phyloP scores from a whole-genome alignment of 2,888 invertebrate species.

The Cataglyphis albicans region DNA sequence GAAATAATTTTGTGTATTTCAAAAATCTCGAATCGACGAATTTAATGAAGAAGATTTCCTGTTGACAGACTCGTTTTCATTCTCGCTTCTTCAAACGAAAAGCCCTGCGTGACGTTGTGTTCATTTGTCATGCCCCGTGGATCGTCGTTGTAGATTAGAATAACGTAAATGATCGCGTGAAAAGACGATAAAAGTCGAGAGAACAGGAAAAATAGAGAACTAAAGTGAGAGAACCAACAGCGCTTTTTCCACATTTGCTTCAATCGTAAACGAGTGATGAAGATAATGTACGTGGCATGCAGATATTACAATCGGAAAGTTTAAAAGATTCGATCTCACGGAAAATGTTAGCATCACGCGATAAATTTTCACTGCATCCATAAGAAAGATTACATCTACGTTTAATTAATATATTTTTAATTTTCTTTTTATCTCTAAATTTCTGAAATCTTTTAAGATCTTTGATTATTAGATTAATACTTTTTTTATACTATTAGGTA shows the following conservation, averaged over 20 bases:
- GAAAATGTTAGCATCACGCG: conserved; percentile 34
- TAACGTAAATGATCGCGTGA: conserved; percentile 15
- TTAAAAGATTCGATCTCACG: conserved; percentile 51
- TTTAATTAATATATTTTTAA: neutral
- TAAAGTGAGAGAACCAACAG: neutral
- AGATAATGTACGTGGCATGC: conserved; percentile 71
- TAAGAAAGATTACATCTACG: neutral
- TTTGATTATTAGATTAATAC: too few species aligned
- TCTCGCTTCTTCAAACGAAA: conserved; percentile 41
- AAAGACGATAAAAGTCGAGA: conserved; percentile 15
- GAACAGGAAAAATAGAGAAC: conserved; percentile 32
- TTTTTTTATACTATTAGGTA: neutral
- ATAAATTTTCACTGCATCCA: neutral
- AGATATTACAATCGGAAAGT: conserved; percentile 60
- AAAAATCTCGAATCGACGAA: neutral
- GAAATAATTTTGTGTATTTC: neutral
- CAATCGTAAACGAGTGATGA: conserved; percentile 58
- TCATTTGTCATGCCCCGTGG: conserved; percentile 7
- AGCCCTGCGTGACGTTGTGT: conserved; percentile 14
- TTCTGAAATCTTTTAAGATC: neutral
- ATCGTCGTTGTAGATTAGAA: conserved; percentile 10
- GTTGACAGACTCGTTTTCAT: neutral
- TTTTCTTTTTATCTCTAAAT: neutral
- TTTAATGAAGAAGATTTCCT: neutral
- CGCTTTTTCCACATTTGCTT: conserved; percentile 28